Evolutionary conservation across 2,113 vertebrate genomes (phyloP), one percentile per base, ranked within the genome.

Genomic region (Meles meles): DNA sequence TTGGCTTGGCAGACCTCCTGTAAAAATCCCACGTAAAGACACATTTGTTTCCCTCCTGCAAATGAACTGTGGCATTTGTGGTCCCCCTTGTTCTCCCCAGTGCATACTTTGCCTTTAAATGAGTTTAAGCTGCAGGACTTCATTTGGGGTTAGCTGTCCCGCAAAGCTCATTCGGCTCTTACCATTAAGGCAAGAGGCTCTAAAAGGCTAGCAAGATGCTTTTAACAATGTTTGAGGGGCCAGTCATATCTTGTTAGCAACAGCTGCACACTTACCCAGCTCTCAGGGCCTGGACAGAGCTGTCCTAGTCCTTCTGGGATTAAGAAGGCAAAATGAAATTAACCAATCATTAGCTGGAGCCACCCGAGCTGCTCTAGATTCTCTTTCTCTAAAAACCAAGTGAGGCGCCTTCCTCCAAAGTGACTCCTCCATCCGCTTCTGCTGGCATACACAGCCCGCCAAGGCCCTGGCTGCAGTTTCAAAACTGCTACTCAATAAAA

Each of bases 221-320:
- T 99, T 98, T 98, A 98, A 99, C 98, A 98, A 96, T 94, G 96
- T 98, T 98, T 97, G 97, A 94, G 96, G 94, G 97, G 97, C 93
- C 91, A 93, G 96, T 97, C 92, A 49, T 98, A 98, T 98, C 98
- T 98, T 98, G 97, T 98, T 98, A 98, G 96, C 96, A 97, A 98
- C 85, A 96, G 98, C 97, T 97, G 59, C 93, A 94, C 69, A 88
- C 96, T 96, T 95, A 98, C 93, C 96, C 14, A 14, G 88, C 74
- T 96, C 81, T 96, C 97, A 85, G 96, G 97, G 96, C 88, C 88
- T 94, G 82, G 80, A 76, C 80, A 67, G 90, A 96, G 86, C 71
- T 63, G 92, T 93, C 96, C 96, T 94, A 47, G 69, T 94, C 96
- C 92, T 96, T 97, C 87, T 52, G 92, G 96, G 96, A 84, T 72